A percentile compares a stretch with the other conserved stretches of the same genome.
Conservation (phyloP, 2,797 vertebrate genomes). For the Cyprinodon diabolis region DNA sequence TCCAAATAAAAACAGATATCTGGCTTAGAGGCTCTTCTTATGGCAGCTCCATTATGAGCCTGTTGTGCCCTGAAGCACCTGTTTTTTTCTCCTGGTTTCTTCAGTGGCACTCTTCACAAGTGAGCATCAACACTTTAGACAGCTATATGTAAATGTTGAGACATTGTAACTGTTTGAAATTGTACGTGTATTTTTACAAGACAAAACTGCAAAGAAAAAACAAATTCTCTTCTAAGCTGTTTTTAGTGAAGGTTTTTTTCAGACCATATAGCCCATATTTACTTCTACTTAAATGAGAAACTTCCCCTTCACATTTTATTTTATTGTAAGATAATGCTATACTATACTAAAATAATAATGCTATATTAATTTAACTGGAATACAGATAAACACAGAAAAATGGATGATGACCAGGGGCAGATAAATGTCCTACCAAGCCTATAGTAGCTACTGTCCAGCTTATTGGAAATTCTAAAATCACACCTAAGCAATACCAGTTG, state of each 20-base stretch:
- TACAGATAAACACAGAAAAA: too few species aligned
- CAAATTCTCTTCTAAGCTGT: neutral
- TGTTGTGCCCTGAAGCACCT: constrained; percentile 24
- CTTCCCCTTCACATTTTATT: neutral
- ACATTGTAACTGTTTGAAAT: constrained; percentile 11
- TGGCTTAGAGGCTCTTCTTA: constrained; percentile 37
- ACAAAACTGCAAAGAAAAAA: neutral
- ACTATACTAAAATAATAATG: too few species aligned
- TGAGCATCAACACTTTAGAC: constrained; percentile 35
- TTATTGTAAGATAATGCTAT: neutral
- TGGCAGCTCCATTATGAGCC: constrained; percentile 46
- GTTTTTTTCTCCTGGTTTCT: constrained; percentile 31
- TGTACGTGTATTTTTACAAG: neutral
- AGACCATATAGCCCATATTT: neutral
- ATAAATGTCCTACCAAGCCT: neutral
- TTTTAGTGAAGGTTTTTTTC: neutral
- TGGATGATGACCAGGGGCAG: neutral
- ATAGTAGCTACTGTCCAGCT: neutral
- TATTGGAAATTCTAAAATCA: neutral
- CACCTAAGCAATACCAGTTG: too few species aligned
- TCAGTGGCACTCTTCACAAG: constrained; percentile 21
- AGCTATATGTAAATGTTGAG: constrained; percentile 39
- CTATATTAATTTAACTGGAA: too few species aligned
- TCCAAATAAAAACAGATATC: constrained; percentile 53
- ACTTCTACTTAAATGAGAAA: neutral